Base-by-base conservation (phyloP, 2,888 invertebrate genomes). In the Thecocarcelia acutangulata region DNA sequence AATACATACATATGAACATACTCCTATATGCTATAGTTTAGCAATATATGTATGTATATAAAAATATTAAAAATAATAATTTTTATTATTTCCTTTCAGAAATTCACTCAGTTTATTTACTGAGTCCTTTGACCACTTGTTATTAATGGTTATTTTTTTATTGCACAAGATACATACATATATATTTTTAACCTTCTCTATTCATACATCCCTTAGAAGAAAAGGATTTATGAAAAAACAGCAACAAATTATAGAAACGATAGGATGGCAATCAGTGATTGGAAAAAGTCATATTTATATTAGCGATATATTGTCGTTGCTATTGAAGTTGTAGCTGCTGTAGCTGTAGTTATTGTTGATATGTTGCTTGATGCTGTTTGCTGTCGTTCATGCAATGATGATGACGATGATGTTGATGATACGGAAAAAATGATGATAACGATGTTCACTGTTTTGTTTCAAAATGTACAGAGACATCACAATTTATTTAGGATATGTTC, bases 81-180 rank as follows among this genome's bases (percentile, higher is more conserved):
- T 33, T 37, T 50, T 46, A 28, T 3, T 46, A 1, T 56, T 42
- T 68, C 8, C 46, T n/a, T n/a, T n/a, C n/a, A n/a, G n/a, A n/a
- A n/a, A n/a, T n/a, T 66, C 66, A 54, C 37, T 61, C 52, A 24
- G 21, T 44, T 37, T 9, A 33, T 33, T 33, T 37, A 54, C 37
- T 33, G 54, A 76, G 21, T 13, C 52, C 69, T 76, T 54, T 76
- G 68, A 61, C 76, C 68, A 76, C 68, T 76, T 68, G 13, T 68
- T 37, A 50, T 52, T 68, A 68, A 42, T 59, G 46, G 40, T 44
- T 56, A 28, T 15, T 28, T 52, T 50, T 56, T 50, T 5, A 17
- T 4, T 21, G 15, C n/a, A 17, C 5, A 40, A 8, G 13, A 12
- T 37, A n/a, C n/a, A n/a, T n/a, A n/a, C n/a, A n/a, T n/a, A n/a